Percentiles rank a stretch among this genome's conserved stretches.
Conservation (phyloP, 35 echinoderm and acorn worm genomes). For the Patiria miniata region DNA sequence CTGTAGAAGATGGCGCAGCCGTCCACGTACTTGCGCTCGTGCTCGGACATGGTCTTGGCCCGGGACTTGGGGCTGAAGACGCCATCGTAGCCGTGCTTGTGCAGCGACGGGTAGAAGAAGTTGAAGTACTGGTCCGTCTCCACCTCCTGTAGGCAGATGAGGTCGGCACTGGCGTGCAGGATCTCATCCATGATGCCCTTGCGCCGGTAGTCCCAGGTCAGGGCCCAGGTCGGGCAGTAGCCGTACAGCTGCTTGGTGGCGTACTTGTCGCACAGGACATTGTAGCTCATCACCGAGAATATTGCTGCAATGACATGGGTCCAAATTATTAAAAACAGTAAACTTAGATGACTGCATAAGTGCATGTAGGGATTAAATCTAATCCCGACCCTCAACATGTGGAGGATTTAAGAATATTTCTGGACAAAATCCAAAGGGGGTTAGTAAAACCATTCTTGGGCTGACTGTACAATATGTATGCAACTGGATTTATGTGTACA, state of each 20-base stretch:
- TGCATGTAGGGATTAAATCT: background rate
- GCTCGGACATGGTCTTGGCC: conserved; percentile 94
- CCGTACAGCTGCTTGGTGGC: conserved; percentile 92
- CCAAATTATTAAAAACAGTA: background rate
- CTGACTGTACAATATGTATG: too few relatives aligned
- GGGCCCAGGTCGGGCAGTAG: conserved; percentile 94
- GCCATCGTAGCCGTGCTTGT: conserved; percentile 93
- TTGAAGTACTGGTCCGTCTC: conserved; percentile 98
- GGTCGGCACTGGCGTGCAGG: conserved; percentile 70
- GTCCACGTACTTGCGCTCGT: conserved; percentile 95
- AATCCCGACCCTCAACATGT: background rate
- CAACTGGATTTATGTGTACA: too few relatives aligned
- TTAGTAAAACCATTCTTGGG: too few relatives aligned
- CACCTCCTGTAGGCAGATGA: conserved; percentile 96
- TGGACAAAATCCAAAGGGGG: background rate
- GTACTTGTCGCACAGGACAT: conserved; percentile 98
- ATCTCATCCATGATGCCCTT: conserved; percentile 98
- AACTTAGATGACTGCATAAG: background rate
- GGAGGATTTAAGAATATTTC: too few relatives aligned
- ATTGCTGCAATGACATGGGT: conserved; percentile 53
- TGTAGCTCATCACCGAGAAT: conserved; percentile 97
- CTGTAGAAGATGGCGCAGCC: conserved; percentile 98
- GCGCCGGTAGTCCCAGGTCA: conserved; percentile 90
- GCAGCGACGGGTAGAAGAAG: conserved; percentile 85
- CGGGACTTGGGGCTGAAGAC: conserved; percentile 95